Conservation (phyloP, 2,797 vertebrate species). For the Coregonus ussuriensis region DNA sequence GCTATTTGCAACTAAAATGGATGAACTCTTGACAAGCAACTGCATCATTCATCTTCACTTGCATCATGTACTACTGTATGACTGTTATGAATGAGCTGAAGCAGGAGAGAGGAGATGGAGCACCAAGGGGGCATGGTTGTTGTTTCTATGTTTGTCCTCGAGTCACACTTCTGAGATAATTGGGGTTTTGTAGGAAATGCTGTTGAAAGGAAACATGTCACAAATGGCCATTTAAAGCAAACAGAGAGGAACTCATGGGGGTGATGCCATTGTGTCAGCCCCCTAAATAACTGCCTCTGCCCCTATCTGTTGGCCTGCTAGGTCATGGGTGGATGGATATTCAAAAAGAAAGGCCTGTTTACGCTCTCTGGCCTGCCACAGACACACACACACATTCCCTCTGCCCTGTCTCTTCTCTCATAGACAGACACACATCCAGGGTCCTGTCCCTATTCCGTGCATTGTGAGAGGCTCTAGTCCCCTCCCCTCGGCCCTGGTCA, state of each 20-base stretch:
- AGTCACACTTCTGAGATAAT: constrained; percentile 71
- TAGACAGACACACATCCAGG: constrained; percentile 18
- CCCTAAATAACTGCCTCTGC: constrained; percentile 64
- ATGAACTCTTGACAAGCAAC: not conserved
- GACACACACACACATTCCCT: constrained; percentile 16
- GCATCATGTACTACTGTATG: not conserved
- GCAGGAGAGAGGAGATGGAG: not conserved
- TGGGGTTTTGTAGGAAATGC: constrained; percentile 69
- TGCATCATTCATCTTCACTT: not conserved
- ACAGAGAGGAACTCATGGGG: constrained; percentile 68
- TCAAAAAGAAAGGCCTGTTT: constrained; percentile 77
- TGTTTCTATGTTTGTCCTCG: constrained; percentile 69
- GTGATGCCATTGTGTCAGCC: constrained; percentile 65
- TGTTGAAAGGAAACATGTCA: constrained; percentile 67
- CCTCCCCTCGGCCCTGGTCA: constrained; percentile 57
- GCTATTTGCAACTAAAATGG: not conserved
- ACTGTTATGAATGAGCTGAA: not conserved
- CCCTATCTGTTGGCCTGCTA: constrained; percentile 65
- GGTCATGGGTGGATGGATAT: constrained; percentile 76
- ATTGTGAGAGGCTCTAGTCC: constrained; percentile 50
- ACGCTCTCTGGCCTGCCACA: constrained; percentile 61
- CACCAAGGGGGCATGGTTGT: constrained; percentile 36
- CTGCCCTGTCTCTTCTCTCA: not conserved
- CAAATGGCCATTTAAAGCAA: constrained; percentile 72
- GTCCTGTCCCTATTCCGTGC: constrained; percentile 49